A percentile compares a stretch with the other conserved stretches of the same genome.
Evolutionary conservation across 2,888 invertebrate genomes (phyloP).

Genomic region (Chaetogeoica ovagalla): DNA sequence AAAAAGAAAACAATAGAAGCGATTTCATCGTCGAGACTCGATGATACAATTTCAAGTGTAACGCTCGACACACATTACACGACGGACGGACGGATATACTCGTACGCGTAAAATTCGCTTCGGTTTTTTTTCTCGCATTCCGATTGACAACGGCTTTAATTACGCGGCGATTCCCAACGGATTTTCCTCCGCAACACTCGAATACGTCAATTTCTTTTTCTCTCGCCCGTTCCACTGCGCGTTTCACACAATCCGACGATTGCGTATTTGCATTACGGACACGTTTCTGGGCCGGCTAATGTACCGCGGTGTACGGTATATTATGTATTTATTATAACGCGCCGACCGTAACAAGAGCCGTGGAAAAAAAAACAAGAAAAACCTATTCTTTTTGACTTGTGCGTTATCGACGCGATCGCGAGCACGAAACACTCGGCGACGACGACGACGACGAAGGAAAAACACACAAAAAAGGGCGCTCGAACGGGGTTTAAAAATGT

Average conservation of each 20-base stretch:
- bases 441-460: conserved; percentile 11
- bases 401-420: conserved; percentile 34
- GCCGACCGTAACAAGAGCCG: neutral
- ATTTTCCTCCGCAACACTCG: neutral
- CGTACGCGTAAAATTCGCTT: too few species aligned
- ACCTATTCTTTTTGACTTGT: conserved; percentile 38
- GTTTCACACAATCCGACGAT: neutral
- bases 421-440: conserved; percentile 46
- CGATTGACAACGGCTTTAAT: neutral
- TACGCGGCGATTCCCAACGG: neutral
- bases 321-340: neutral
- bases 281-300: conserved; percentile 25
- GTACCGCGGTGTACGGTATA: neutral
- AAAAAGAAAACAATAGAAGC: too few species aligned
- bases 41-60: too few species aligned
- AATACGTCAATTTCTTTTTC: neutral
- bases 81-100: too few species aligned
- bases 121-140: too few species aligned
- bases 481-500: conserved; percentile 37
- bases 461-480: conserved; percentile 22
- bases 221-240: neutral
- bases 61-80: too few species aligned
- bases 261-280: conserved; percentile 43
- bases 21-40: too few species aligned
- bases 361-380: conserved; percentile 8